Evolutionary conservation across 2,888 invertebrate species (phyloP), one percentile per base, ranked within the genome.

Genomic region (Pharmacophagus antenor): DNA sequence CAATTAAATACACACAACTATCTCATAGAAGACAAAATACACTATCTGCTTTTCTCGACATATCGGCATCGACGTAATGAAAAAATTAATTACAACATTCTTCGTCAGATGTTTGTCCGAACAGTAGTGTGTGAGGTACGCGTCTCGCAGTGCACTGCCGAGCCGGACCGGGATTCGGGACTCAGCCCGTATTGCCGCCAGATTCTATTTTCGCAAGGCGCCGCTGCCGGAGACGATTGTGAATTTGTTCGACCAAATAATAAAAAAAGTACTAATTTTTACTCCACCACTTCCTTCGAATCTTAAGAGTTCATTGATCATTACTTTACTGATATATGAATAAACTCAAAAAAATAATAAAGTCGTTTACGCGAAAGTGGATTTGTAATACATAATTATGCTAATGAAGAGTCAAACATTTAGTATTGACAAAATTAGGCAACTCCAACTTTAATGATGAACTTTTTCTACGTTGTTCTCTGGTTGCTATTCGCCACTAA

Each of bases 151-250:
- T 82, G 82, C 86, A 86, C 88, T 86, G 85, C 74, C 82, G 67
- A 70, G 68, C 74, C 79, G 66, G 71, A 67, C 75, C 80, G 84
- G 81, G 85, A 82, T 75, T 86, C 82, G 80, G 84, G 83, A 85
- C 76, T 81, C 77, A 77, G 78, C 79, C 80, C 80, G 74, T 79
- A 79, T 82, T 82, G 80, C 85, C 88, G 88, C 83, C 90, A 84
- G 83, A 90, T 82, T 84, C 90, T 91, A 91, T 91, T 91, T 91
- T 90, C 84, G 89, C 89, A 79, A 85, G 81, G 83, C 88, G 85
- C 87, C 85, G 85, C 82, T 81, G 80, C 74, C 82, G 77, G 78
- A 80, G 76, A 83, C 80, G 82, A 82, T 82, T 83, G 79, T 79
- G 78, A 85, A 82, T 80, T 37, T 37, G 37, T 8, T 78, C 79